Evolutionary conservation across 1,140 invertebrate genomes (phyloP), one percentile per base, ranked within the genome.

Genomic region (Cydia splendana): DNA sequence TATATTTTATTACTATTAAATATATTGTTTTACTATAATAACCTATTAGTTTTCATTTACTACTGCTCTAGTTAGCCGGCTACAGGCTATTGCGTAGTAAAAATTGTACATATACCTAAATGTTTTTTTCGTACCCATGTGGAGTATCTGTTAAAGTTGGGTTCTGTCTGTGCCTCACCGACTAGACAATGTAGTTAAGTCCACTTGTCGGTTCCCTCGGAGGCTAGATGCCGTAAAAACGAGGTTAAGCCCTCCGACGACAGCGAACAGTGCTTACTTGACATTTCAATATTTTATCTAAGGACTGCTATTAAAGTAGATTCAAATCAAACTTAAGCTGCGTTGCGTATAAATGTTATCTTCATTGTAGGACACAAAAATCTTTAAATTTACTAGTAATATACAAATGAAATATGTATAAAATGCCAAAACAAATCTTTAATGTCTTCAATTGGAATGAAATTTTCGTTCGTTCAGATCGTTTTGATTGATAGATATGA

Each of bases 181-280:
- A 20, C 57, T 7, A 18, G 38, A 71, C 67, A 71, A 71, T 71
- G 34, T 38, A 71, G 34, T 42, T 71, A 20, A 38, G 30, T 12
- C 34, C 30, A 38, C 15, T 71, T 34, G 51, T 53, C 57, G 34
- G 67, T 71, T 71, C 18, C 15, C 30, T 24, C 30, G 2, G 67
- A 42, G 34, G 9, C 67, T n/a, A 42, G 65, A 34, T 20, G 34
- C 30, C 34, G 38, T 20, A 38, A 45, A 71, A 71, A 71, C 15
- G 34, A 71, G 67, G 24, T 38, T 38, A 71, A 42, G 34, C 9
- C 38, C 38, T 18, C 34, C 15, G n/a, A 18, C 12, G n/a, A 24
- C 15, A 71, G 13, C n/a, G 30, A 53, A 53, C 51, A 53, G 28
- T 30, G 48, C 51, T 53, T 62, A 7, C 18, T 57, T 57, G 53